Conservation (phyloP, 2,888 invertebrate species). For the Coelopa pilipes region DNA sequence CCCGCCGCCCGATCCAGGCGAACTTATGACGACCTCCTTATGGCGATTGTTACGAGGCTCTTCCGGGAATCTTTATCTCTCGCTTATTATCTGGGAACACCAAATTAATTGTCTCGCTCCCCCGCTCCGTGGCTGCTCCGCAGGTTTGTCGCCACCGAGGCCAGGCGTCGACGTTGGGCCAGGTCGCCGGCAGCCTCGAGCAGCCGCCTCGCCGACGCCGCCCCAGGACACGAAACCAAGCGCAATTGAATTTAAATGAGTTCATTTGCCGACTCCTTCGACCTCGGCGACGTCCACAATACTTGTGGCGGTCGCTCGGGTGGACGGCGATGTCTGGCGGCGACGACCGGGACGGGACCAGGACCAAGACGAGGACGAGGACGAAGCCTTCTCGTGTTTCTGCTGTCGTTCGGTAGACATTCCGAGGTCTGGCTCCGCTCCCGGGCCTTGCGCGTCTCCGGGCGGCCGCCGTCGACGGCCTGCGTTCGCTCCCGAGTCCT, state of each 20-base stretch:
- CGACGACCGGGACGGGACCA: too few relatives aligned
- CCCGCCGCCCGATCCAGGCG: neutral
- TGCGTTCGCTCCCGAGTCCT: neutral
- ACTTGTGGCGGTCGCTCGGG: neutral
- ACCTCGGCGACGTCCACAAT: neutral
- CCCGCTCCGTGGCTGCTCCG: neutral
- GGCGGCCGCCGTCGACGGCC: neutral
- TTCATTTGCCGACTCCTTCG: constrained; percentile 27
- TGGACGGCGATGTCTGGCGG: too few relatives aligned
- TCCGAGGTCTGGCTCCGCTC: neutral
- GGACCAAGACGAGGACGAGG: too few relatives aligned
- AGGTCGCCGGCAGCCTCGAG: neutral
- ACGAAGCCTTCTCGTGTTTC: too few relatives aligned
- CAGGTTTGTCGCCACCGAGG: neutral
- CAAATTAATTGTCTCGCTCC: constrained; percentile 31
- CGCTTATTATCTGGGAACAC: constrained; percentile 21
- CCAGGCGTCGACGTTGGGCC: neutral
- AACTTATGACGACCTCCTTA: constrained; percentile 20
- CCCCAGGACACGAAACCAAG: constrained; percentile 14
- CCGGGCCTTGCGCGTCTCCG: neutral
- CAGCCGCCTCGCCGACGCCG: too few relatives aligned
- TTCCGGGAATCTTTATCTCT: constrained; percentile 19
- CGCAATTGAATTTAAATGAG: constrained; percentile 35
- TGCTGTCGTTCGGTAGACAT: too few relatives aligned
- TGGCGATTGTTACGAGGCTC: constrained; percentile 30